A percentile compares a stretch with the other conserved stretches of the same genome.
These are phyloP conservation scores for Caerostris extrusa DNA, from an alignment of 1,140 invertebrate species.

Conservation along the genomic window DNA sequence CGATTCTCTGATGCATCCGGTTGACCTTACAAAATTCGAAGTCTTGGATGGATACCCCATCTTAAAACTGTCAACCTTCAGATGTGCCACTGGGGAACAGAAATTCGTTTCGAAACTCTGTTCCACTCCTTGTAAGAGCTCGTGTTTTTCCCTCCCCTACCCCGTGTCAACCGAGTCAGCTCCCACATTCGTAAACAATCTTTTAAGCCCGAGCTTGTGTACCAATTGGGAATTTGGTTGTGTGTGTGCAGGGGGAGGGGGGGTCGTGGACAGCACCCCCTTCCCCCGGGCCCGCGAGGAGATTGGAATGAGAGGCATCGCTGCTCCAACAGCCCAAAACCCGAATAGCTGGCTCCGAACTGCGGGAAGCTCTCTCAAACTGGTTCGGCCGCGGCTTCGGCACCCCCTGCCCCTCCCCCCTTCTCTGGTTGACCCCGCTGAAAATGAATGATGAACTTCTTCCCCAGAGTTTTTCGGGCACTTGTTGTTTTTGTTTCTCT, in stretches of 20 bases:
- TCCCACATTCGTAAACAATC: no score
- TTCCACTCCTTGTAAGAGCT: no score
- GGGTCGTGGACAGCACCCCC: not conserved
- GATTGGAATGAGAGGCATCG: slow-evolving; percentile 28
- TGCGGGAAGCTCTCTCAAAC: slow-evolving; percentile 75
- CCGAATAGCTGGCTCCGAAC: slow-evolving; percentile 67
- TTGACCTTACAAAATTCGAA: no score
- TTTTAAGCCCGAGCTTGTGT: not conserved
- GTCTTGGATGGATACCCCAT: no score
- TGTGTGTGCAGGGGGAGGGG: not conserved
- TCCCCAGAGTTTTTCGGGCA: slow-evolving; percentile 38
- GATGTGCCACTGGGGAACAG: no score
- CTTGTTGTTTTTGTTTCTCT: slow-evolving; percentile 67
- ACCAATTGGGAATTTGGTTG: slow-evolving; percentile 2
- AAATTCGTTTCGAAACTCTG: no score
- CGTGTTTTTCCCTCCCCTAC: no score
- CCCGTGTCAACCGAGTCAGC: no score
- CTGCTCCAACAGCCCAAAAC: slow-evolving; percentile 41
- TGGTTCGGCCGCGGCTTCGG: slow-evolving; percentile 47
- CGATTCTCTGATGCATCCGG: no score
- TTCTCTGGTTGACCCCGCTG: slow-evolving; percentile 3
- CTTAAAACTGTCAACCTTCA: no score
- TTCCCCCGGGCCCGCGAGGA: not conserved
- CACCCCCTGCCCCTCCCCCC: slow-evolving; percentile 28
- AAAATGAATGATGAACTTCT: slow-evolving; percentile 71